Evolutionary conservation across 2,113 vertebrate genomes (phyloP).

Genomic region (Mola mola): DNA sequence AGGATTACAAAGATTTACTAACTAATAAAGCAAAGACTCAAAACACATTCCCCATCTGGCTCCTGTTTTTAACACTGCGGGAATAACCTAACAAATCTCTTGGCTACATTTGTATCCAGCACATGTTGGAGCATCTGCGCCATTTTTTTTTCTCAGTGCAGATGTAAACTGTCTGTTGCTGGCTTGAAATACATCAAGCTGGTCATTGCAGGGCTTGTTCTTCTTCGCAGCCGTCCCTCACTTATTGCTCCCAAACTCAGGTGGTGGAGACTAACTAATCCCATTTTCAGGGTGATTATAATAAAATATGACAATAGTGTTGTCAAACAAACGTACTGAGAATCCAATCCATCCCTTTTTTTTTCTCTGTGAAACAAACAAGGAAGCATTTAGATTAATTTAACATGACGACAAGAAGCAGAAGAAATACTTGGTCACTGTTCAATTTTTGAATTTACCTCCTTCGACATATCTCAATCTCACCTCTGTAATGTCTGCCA

Average conservation of each 20-base stretch:
- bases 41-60: constrained; percentile 4
- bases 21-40: neutral
- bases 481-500: no score
- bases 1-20: constrained; percentile 10
- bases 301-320: no score
- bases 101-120: neutral
- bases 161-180: neutral
- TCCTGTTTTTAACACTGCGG: constrained; percentile 5
- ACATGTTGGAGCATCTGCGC: neutral
- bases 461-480: no score
- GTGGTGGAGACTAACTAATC: no score
- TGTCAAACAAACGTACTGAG: no score
- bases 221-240: constrained; percentile 8
- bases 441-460: no score
- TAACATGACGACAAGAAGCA: no score
- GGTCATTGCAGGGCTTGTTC: neutral
- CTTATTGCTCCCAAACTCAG: constrained; percentile 4
- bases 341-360: no score
- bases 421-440: no score
- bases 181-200: constrained; percentile 2
- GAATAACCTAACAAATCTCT: constrained; percentile 9
- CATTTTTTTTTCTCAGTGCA: neutral
- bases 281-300: no score
- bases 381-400: no score
- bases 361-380: no score